These are phyloP conservation scores for Physocephala rufipes DNA, from an alignment of 2,888 invertebrate genomes.

Conservation along the genomic window DNA sequence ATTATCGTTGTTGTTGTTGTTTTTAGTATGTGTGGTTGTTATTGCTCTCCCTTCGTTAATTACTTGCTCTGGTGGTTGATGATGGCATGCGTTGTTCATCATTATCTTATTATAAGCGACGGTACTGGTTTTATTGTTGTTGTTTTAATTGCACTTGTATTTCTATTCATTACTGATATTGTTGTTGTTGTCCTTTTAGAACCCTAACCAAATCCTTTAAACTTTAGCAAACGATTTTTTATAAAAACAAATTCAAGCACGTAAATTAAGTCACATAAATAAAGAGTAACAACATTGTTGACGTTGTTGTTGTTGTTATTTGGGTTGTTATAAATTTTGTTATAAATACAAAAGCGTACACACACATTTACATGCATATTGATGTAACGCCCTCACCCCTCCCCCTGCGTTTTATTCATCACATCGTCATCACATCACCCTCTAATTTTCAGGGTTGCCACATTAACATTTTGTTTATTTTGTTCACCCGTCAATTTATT, in stretches of 20 bases:
- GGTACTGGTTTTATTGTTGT: constrained; percentile 6
- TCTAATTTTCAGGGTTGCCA: constrained; percentile 18
- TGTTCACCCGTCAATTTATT: constrained; percentile 44
- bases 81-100: too few relatives aligned
- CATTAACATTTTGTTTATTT: neutral
- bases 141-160: constrained; percentile 1
- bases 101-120: neutral
- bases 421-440: constrained; percentile 32
- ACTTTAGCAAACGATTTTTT: too few relatives aligned
- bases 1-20: constrained; percentile 2
- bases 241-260: constrained; percentile 29
- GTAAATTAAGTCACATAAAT: constrained; percentile 30
- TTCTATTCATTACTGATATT: neutral
- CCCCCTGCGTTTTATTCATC: constrained; percentile 35
- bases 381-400: neutral
- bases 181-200: neutral
- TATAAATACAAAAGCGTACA: neutral
- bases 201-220: neutral
- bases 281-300: neutral
- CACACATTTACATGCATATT: constrained; percentile 2
- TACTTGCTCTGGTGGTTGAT: too few relatives aligned
- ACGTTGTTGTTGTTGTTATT: constrained; percentile 12
- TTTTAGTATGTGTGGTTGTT: too few relatives aligned
- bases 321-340: neutral
- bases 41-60: too few relatives aligned